Evolutionary conservation across 2,113 vertebrate genomes (phyloP).

Genomic region (Scortum barcoo): DNA sequence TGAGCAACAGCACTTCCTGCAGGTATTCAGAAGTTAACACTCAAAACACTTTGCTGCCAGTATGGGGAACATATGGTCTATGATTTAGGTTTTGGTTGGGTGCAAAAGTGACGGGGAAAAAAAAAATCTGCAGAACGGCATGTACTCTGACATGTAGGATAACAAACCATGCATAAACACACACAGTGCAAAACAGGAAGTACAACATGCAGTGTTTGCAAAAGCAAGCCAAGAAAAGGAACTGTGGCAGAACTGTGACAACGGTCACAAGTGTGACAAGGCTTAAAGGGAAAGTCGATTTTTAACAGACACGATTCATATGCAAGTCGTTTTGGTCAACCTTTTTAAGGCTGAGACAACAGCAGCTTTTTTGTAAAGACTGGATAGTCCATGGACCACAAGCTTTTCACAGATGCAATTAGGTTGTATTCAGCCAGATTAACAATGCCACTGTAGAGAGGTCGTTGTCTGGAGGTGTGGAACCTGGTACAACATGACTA

Average conservation of each 20-base stretch:
- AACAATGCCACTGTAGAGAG: background rate
- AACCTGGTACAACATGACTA: background rate
- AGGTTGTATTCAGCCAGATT: background rate
- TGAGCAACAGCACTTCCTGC: slow-evolving; percentile 92
- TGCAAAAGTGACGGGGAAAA: slow-evolving; percentile 29
- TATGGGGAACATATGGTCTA: background rate
- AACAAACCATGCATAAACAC: background rate
- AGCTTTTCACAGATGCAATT: background rate
- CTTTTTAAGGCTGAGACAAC: background rate
- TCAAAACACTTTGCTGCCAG: background rate
- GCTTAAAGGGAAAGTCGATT: background rate
- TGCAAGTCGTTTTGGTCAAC: background rate
- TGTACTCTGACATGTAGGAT: background rate
- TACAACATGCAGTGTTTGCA: slow-evolving; percentile 27
- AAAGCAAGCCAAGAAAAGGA: slow-evolving; percentile 35
- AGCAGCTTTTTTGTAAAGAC: background rate
- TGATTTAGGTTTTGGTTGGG: background rate
- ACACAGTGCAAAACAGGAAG: slow-evolving; percentile 61
- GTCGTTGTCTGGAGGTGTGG: background rate
- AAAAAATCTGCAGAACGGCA: slow-evolving; percentile 22
- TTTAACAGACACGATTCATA: background rate
- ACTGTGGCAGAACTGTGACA: slow-evolving; percentile 27
- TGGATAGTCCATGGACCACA: background rate
- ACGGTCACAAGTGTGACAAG: background rate
- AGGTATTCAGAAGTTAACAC: slow-evolving; percentile 82